A percentile compares a stretch with the other conserved stretches of the same genome.
phyloP scores from a whole-genome alignment of 2,888 invertebrate species.

The Pogonocherus hispidulus region DNA sequence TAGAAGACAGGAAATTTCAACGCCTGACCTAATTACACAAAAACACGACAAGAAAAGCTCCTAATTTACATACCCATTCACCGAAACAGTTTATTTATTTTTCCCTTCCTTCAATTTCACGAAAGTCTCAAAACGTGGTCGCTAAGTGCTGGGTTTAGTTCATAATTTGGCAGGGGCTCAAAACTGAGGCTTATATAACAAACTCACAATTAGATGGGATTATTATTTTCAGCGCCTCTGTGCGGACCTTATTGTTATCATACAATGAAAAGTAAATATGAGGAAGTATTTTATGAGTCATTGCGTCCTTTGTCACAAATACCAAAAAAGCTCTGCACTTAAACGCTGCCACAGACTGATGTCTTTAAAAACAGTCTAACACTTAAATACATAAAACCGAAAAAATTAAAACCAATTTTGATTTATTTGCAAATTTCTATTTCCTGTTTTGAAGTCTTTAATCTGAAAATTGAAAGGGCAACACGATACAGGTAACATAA shows the following conservation, averaged over 20 bases:
- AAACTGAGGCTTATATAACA: not conserved
- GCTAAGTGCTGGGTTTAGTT: not conserved
- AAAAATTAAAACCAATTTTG: too few species aligned
- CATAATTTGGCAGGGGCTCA: not conserved
- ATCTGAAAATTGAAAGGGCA: too few species aligned
- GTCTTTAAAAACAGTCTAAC: too few species aligned
- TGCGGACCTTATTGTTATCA: too few species aligned
- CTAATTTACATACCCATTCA: conserved; percentile 6
- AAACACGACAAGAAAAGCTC: not conserved
- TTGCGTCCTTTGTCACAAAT: too few species aligned
- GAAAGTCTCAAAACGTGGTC: not conserved
- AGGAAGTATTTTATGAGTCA: not conserved
- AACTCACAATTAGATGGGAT: not conserved
- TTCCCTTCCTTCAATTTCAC: conserved; percentile 4
- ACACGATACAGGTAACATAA: too few species aligned
- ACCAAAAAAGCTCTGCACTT: too few species aligned
- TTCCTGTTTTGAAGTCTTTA: too few species aligned
- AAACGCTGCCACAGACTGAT: too few species aligned
- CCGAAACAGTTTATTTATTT: conserved; percentile 1
- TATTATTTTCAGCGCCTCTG: not conserved
- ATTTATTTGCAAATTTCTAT: too few species aligned
- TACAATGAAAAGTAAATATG: not conserved
- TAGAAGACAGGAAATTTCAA: not conserved
- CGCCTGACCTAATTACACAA: conserved; percentile 2
- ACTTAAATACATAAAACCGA: too few species aligned